Evolutionary conservation across 2,113 vertebrate species (phyloP), one percentile per base, ranked within the genome.

Genomic region (Charina bottae): DNA sequence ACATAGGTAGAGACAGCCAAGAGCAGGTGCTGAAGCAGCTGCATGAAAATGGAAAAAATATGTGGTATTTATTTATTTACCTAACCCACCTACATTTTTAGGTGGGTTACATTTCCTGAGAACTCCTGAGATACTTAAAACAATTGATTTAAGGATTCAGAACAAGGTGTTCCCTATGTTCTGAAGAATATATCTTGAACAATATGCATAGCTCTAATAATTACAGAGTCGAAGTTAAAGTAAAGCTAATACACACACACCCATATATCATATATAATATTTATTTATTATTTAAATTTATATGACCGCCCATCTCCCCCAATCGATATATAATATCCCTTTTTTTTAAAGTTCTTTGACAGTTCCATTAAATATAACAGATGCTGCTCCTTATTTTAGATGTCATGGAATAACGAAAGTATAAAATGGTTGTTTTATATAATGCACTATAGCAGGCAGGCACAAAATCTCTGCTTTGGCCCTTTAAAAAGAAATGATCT

Each of bases 301-400:
- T n/a, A n/a, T n/a, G n/a, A n/a, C n/a, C n/a, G n/a, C n/a, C n/a
- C n/a, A n/a, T n/a, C n/a, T n/a, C n/a, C n/a, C n/a, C n/a, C n/a
- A n/a, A n/a, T n/a, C n/a, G n/a, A n/a, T n/a, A n/a, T n/a, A n/a
- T n/a, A n/a, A n/a, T n/a, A n/a, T n/a, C n/a, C n/a, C n/a, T n/a
- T n/a, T n/a, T n/a, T n/a, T n/a, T n/a, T n/a, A n/a, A n/a, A n/a
- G n/a, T n/a, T n/a, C n/a, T n/a, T n/a, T n/a, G 87, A 89, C 58
- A 92, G 58, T 60, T 92, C 58, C 78, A 92, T 92, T 85, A 92
- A 89, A 89, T 92, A 85, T 85, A 89, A 64, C 58, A 92, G 72
- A 89, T 64, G 23, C 58, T 62, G 87, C 21, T 59, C 78, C 49
- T 89, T 89, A 89, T 56, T 92, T 92, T 83, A 92, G 58, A 85